phyloP scores from a whole-genome alignment of 2,113 vertebrate genomes.

The Climacteris rufus region DNA sequence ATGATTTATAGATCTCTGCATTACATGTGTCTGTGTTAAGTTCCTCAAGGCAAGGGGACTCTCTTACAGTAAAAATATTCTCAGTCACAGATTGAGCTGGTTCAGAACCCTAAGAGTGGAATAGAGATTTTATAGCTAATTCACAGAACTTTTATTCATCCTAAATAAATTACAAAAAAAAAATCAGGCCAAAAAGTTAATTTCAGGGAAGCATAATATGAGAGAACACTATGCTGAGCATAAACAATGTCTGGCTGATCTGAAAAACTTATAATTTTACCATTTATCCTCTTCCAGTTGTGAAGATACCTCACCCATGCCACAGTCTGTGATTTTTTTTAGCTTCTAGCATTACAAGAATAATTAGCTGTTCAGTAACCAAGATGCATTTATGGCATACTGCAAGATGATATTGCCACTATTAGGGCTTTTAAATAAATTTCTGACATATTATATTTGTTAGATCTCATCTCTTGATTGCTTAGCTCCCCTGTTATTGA shows the following conservation, averaged over 20 bases:
- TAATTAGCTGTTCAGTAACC: not conserved
- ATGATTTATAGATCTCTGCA: not conserved
- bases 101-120: not conserved
- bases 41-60: not conserved
- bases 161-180: not conserved
- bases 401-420: not conserved
- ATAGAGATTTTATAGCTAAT: not conserved
- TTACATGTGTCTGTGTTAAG: not conserved
- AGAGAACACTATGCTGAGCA: not conserved
- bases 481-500: not conserved
- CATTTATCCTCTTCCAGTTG: not conserved
- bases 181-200: not conserved
- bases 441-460: not conserved
- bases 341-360: not conserved
- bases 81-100: not conserved
- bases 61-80: not conserved
- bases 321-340: not conserved
- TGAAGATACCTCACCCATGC: not conserved
- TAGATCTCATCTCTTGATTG: not conserved
- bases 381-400: not conserved
- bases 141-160: not conserved
- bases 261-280: not conserved
- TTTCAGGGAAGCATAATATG: not conserved
- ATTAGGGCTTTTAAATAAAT: not conserved
- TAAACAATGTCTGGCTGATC: not conserved